phyloP scores from a whole-genome alignment of 2,888 invertebrate species.

The Tetranychus truncatus region DNA sequence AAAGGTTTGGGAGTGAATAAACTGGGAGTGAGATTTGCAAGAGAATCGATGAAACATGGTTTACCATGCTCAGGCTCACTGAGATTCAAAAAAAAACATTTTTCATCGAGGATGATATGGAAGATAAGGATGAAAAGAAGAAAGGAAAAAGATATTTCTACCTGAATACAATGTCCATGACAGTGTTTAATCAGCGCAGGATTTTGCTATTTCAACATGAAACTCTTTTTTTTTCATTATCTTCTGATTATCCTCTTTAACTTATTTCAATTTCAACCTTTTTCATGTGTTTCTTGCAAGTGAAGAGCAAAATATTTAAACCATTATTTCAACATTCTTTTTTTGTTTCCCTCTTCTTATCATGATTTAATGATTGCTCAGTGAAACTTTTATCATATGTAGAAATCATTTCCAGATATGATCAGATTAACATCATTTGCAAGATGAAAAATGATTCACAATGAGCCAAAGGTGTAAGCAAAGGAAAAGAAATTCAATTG shows the following conservation, averaged over 20 bases:
- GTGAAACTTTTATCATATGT: no score
- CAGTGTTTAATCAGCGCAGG: background rate
- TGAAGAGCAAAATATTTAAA: no score
- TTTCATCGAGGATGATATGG: background rate
- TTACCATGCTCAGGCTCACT: background rate
- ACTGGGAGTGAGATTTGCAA: background rate
- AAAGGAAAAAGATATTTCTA: background rate
- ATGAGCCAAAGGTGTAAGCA: no score
- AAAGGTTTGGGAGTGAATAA: background rate
- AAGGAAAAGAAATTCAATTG: no score
- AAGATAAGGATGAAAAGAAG: background rate
- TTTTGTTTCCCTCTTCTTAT: no score
- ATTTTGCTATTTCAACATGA: background rate
- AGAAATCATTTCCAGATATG: no score
- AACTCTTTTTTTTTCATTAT: background rate
- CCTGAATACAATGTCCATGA: background rate
- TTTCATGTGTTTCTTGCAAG: background rate
- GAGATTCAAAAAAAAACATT: background rate
- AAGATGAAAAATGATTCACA: no score
- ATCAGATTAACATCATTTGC: no score
- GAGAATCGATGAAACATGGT: background rate
- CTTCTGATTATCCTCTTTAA: background rate
- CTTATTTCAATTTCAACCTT: background rate
- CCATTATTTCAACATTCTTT: no score
- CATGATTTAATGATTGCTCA: no score